Base-by-base conservation (phyloP, 2,888 invertebrate genomes). In the Acheta domesticus region DNA sequence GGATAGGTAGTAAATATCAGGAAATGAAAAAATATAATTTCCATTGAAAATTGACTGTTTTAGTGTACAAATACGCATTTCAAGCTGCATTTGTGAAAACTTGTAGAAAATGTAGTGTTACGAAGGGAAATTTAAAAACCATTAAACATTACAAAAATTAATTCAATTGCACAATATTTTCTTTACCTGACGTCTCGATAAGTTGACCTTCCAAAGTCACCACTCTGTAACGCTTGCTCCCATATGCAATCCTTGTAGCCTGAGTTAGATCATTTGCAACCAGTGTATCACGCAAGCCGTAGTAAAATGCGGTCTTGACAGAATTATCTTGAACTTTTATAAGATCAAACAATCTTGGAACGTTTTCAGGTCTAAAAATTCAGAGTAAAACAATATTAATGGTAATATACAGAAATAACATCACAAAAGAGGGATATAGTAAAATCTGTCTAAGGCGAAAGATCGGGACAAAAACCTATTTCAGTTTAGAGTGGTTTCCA, bases 221-320 rank as follows among this genome's bases (percentile, higher is more conserved):
- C 1, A 97, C 96, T n/a, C 97, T 89, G 85, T 91, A 93, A 49
- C 97, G 89, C 12, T 49, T 21, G 2, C 49, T 23, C 0, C 96
- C 95, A 84, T 94, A 96, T 0, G 96, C 96, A 80, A 99, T 95
- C 76, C 95, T 89, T 0, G 94, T 91, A 0, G 97, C 99, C 86
- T 97, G 96, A 48, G 97, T 94, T 83, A 99, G 87, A 85, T 97
- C 92, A 1, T 91, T 89, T 0, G 96, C 95, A 0, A 96, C 97
- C 1, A 99, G 87, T 0, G 99, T 99, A 83, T 98, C 94, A 4
- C 94, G 88, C 12, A 98, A 85, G 0, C 93, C 94, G 87, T 91
- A 97, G 87, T 97, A 99, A 86, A 99, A 99, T 0, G 97, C 98
- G 0, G 96, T 92, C 48, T 91, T 86, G 0, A 96, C 90, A 16